phyloP scores from a whole-genome alignment of 1,140 invertebrate genomes.

The Drosophila melanica region DNA sequence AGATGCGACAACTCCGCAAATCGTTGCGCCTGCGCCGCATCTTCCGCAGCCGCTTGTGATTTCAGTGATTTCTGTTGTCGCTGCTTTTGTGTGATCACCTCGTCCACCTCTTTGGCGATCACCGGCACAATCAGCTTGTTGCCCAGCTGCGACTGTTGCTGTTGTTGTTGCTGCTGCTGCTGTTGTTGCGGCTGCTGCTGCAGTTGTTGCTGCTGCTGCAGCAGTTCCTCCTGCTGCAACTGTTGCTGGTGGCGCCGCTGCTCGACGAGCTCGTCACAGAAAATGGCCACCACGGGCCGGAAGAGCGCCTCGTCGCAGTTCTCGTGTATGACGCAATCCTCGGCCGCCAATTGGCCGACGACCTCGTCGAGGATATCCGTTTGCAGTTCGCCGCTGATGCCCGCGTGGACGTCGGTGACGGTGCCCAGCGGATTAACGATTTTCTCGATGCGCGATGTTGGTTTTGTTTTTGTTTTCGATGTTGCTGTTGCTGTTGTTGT shows the following conservation, averaged over 20 bases:
- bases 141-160: slow-evolving; percentile 63
- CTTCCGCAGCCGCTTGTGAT: slow-evolving; percentile 79
- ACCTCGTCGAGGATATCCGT: slow-evolving; percentile 84
- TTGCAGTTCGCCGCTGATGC: slow-evolving; percentile 85
- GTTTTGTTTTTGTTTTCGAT: neutral
- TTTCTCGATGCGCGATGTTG: slow-evolving; percentile 79
- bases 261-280: slow-evolving; percentile 69
- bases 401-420: slow-evolving; percentile 85
- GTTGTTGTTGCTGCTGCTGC: slow-evolving; percentile 17
- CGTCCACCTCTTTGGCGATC: slow-evolving; percentile 82
- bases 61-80: slow-evolving; percentile 72
- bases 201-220: slow-evolving; percentile 9
- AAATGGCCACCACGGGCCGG: slow-evolving; percentile 85
- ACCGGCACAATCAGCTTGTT: slow-evolving; percentile 81
- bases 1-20: slow-evolving; percentile 64
- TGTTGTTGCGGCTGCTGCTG: slow-evolving; percentile 53
- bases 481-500: neutral
- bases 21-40: slow-evolving; percentile 55
- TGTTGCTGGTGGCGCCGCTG: slow-evolving; percentile 50
- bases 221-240: slow-evolving; percentile 12
- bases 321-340: slow-evolving; percentile 85
- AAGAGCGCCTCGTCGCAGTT: slow-evolving; percentile 88
- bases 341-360: slow-evolving; percentile 77
- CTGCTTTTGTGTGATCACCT: slow-evolving; percentile 83
- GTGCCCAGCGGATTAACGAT: slow-evolving; percentile 90